Percentiles rank a stretch among this genome's conserved stretches.
Evolutionary conservation across 2,113 vertebrate genomes (phyloP).

Genomic region (Microtus montanus): DNA sequence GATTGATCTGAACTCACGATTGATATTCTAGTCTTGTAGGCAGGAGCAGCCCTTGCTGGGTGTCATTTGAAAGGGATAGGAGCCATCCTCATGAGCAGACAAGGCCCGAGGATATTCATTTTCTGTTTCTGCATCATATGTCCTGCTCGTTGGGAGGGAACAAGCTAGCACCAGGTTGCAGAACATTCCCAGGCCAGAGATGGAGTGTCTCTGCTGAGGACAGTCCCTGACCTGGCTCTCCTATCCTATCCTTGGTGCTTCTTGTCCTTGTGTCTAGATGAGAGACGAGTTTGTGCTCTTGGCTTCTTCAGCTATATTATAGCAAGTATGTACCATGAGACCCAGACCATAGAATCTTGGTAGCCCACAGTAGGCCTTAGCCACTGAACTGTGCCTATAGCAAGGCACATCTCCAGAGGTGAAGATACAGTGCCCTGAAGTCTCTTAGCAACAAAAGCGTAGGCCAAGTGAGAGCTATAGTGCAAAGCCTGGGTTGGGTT

Average conservation of each 20-base stretch:
- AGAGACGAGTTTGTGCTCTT: background rate
- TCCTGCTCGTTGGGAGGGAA: background rate
- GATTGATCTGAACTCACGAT: constrained; percentile 71
- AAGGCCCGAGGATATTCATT: constrained; percentile 35
- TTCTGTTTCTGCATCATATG: constrained; percentile 41
- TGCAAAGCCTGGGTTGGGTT: background rate
- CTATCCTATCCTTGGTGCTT: background rate
- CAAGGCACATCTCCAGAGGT: background rate
- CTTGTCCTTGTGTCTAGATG: background rate
- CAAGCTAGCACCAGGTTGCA: background rate
- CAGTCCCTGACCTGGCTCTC: background rate
- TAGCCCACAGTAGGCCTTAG: background rate
- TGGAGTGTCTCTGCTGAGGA: background rate
- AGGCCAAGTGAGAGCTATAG: background rate
- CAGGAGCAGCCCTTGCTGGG: constrained; percentile 66
- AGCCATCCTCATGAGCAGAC: constrained; percentile 47
- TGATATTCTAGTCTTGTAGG: constrained; percentile 71
- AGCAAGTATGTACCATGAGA: background rate
- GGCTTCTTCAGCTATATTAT: background rate
- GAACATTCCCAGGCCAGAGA: constrained; percentile 2
- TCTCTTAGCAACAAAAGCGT: constrained; percentile 17
- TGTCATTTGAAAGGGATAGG: constrained; percentile 64
- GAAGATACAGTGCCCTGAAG: background rate
- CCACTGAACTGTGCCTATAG: background rate
- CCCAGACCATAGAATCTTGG: background rate